Conservation (phyloP, 2,113 vertebrate genomes). For the Phrynocephalus versicolor region DNA sequence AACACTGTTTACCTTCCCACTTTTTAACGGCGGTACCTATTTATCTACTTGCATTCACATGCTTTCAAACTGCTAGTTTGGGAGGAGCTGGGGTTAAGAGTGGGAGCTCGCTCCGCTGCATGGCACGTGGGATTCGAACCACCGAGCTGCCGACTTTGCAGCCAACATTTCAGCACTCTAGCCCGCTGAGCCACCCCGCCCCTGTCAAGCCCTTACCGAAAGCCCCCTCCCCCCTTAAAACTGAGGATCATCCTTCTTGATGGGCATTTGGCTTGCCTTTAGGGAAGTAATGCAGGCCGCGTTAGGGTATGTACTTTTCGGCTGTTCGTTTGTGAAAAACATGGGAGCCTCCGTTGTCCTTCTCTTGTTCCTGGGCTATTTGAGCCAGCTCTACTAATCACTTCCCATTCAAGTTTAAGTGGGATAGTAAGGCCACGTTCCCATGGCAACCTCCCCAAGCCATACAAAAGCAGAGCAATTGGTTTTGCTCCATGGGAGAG, state of each 20-base stretch:
- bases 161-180: no score
- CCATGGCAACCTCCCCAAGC: conserved; percentile 61
- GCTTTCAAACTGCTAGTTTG: no score
- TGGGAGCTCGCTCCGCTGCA: no score
- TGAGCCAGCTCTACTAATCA: conserved; percentile 43
- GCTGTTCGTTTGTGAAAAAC: conserved; percentile 15
- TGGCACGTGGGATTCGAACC: no score
- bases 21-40: no score
- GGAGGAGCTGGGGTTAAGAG: no score
- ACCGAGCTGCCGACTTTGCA: no score
- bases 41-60: no score
- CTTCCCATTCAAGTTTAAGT: conserved; percentile 56
- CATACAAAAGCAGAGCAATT: conserved; percentile 30
- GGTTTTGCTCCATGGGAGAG: not conserved
- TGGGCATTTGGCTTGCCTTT: conserved; percentile 7
- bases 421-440: conserved; percentile 49
- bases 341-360: not conserved
- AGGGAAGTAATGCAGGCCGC: not conserved
- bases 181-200: no score
- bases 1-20: no score
- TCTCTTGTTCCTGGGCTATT: conserved; percentile 15
- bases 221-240: not conserved
- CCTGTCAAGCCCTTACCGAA: no score
- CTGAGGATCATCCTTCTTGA: not conserved
- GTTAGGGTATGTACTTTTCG: not conserved